Evolutionary conservation across 1,140 invertebrate species (phyloP).

Genomic region (Sipha flava): DNA sequence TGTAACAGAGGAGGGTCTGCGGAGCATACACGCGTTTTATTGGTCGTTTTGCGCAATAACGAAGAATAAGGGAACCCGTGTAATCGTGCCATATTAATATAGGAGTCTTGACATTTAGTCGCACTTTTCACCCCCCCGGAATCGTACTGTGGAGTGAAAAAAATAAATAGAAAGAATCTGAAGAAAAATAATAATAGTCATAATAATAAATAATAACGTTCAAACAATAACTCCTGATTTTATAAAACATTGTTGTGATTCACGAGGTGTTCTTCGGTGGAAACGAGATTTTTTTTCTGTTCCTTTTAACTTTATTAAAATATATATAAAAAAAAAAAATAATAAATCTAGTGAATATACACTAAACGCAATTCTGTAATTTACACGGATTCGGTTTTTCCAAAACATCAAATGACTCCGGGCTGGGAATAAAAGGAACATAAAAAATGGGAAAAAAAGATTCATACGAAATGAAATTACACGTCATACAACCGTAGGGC

Average conservation of each 20-base stretch:
- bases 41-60: background rate
- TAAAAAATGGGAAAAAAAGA: background rate
- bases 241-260: background rate
- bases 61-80: background rate
- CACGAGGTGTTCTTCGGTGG: background rate
- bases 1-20: background rate
- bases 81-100: constrained; percentile 12
- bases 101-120: background rate
- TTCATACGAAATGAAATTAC: background rate
- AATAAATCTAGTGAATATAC: background rate
- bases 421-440: too few species aligned
- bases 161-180: background rate
- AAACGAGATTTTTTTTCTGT: background rate
- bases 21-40: background rate
- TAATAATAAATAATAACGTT: background rate
- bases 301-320: background rate
- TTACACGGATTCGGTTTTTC: background rate
- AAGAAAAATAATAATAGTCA: background rate
- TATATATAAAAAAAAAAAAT: background rate
- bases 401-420: background rate
- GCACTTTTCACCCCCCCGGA: background rate
- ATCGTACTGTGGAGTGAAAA: background rate
- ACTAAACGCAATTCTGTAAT: background rate
- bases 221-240: background rate
- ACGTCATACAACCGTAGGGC: background rate